phyloP scores from a whole-genome alignment of 2,888 invertebrate species.

The Boloria euphrosyne region DNA sequence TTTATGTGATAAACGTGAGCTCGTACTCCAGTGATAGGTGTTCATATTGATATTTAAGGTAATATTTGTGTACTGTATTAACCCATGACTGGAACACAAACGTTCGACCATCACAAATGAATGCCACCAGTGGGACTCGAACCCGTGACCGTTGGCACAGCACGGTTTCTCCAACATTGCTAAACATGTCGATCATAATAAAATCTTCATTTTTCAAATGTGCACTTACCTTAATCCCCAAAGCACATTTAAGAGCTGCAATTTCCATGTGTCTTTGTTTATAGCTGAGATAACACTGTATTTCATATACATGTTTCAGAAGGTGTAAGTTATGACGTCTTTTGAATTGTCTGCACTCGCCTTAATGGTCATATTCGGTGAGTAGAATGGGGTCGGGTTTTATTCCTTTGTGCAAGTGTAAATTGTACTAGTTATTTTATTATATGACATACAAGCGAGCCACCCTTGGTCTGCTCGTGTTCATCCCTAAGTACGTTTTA shows the following conservation, averaged over 20 bases:
- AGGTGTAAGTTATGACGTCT: conserved; percentile 36
- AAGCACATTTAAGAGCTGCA: conserved; percentile 44
- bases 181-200: background rate
- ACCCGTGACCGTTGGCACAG: too few species aligned
- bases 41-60: too few species aligned
- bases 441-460: background rate
- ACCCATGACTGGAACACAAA: too few species aligned
- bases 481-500: too few species aligned
- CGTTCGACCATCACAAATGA: too few species aligned
- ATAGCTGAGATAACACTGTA: conserved; percentile 46
- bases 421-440: background rate
- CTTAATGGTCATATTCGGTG: conserved; percentile 27
- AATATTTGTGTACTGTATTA: too few species aligned
- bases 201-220: conserved; percentile 1
- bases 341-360: conserved; percentile 32
- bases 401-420: conserved; percentile 6
- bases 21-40: too few species aligned
- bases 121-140: too few species aligned
- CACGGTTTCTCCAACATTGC: too few species aligned
- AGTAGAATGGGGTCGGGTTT: conserved; percentile 12
- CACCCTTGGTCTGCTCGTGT: too few species aligned
- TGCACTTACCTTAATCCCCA: conserved; percentile 39
- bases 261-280: conserved; percentile 49
- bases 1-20: too few species aligned
- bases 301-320: conserved; percentile 47